Evolutionary conservation across 2,797 vertebrate genomes (phyloP).

Genomic region (Pterois miles): DNA sequence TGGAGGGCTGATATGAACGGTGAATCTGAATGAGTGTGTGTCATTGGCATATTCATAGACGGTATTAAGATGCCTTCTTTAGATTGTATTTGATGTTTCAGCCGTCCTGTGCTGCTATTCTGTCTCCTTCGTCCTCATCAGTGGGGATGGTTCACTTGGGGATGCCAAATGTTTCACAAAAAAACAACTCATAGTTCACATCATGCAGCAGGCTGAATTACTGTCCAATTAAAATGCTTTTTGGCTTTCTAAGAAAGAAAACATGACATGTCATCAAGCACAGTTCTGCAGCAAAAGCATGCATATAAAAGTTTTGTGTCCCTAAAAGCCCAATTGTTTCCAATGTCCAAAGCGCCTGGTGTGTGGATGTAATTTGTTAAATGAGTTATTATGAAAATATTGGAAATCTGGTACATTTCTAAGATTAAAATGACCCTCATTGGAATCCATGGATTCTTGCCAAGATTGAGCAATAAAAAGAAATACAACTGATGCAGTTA

Average conservation of each 20-base stretch:
- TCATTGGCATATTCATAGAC: conserved; percentile 19
- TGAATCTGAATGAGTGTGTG: conserved; percentile 33
- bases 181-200: neutral
- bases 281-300: conserved; percentile 13
- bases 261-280: conserved; percentile 10
- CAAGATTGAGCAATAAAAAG: neutral
- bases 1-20: conserved; percentile 12
- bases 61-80: conserved; percentile 21
- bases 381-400: conserved; percentile 19
- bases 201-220: neutral
- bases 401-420: neutral
- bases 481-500: neutral
- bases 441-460: neutral
- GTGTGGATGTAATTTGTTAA: conserved; percentile 24
- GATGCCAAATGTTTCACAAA: conserved; percentile 3
- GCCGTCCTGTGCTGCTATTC: conserved; percentile 4
- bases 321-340: conserved; percentile 14
- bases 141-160: neutral
- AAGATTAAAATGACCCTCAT: conserved; percentile 5
- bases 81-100: conserved; percentile 15
- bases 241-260: conserved; percentile 11
- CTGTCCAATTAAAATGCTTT: conserved; percentile 17
- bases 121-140: conserved; percentile 3
- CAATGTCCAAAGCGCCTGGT: neutral
- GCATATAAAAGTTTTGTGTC: conserved; percentile 16